Conservation (phyloP, 2,797 vertebrate species). For the Muscicapa striata region DNA sequence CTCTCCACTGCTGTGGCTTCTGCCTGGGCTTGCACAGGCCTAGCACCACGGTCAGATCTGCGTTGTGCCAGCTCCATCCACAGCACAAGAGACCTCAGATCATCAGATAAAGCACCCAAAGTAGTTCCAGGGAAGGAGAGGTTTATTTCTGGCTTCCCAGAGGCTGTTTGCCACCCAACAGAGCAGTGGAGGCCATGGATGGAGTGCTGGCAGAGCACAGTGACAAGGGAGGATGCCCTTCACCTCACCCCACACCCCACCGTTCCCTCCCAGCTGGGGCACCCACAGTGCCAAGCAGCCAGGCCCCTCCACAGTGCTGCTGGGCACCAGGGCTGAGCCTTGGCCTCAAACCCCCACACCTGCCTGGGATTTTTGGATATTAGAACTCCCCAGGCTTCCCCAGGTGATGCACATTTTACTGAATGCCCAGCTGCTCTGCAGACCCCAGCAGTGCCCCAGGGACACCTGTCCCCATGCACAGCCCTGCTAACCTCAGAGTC, state of each 20-base stretch:
- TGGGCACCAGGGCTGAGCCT: not conserved
- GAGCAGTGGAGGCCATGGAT: rapidly evolving
- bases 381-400: not conserved
- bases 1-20: not conserved
- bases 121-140: not conserved
- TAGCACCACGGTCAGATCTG: not conserved
- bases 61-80: not conserved
- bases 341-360: rapidly evolving
- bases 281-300: rapidly evolving
- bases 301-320: rapidly evolving
- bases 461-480: rapidly evolving
- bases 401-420: rapidly evolving
- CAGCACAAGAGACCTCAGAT: not conserved
- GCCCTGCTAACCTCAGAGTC: not conserved
- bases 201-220: rapidly evolving
- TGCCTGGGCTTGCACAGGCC: rapidly evolving
- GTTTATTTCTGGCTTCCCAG: constrained; percentile 27
- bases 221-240: not conserved
- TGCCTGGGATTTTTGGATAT: not conserved
- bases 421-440: rapidly evolving
- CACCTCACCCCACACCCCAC: not conserved
- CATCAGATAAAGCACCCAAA: not conserved
- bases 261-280: not conserved
- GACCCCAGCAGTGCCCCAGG: not conserved
- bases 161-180: not conserved